Percentiles rank a stretch among this genome's conserved stretches.
Conservation (phyloP, 2,797 vertebrate genomes). For the Tenualosa ilisha region DNA sequence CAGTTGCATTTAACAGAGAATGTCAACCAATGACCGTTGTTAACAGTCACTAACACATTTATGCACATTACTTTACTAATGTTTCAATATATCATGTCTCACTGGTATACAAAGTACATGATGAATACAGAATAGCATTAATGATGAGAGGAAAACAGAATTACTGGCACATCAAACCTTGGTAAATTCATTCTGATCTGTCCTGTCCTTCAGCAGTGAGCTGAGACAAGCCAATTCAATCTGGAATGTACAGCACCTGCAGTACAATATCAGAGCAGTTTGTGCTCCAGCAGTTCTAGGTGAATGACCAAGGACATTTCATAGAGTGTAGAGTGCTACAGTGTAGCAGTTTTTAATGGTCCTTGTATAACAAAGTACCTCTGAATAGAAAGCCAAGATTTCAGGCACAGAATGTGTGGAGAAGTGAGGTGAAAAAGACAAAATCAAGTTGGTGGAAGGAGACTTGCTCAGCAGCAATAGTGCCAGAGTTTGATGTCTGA, state of each 20-base stretch:
- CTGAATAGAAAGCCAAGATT: not conserved
- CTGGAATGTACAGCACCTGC: not conserved
- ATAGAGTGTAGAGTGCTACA: not conserved
- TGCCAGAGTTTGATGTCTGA: constrained; percentile 2
- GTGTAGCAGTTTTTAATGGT: not conserved
- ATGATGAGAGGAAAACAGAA: not conserved
- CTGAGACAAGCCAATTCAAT: not conserved
- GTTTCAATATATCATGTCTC: not conserved
- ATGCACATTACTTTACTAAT: not conserved
- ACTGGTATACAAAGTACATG: not conserved
- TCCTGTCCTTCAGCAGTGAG: not conserved
- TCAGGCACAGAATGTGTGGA: not conserved
- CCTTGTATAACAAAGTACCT: not conserved
- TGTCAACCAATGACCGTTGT: not conserved
- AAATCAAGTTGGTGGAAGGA: not conserved
- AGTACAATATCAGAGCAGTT: not conserved
- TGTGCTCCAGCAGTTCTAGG: not conserved
- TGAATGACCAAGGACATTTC: constrained; percentile 6
- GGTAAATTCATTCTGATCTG: not conserved
- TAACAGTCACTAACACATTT: not conserved
- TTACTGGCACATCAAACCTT: not conserved
- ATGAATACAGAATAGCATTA: not conserved
- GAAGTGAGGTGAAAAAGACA: not conserved
- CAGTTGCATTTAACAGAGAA: not conserved
- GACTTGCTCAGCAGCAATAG: not conserved